Conservation (phyloP, 35 echinoderm and acorn worm genomes). For the Lytechinus pictus region DNA sequence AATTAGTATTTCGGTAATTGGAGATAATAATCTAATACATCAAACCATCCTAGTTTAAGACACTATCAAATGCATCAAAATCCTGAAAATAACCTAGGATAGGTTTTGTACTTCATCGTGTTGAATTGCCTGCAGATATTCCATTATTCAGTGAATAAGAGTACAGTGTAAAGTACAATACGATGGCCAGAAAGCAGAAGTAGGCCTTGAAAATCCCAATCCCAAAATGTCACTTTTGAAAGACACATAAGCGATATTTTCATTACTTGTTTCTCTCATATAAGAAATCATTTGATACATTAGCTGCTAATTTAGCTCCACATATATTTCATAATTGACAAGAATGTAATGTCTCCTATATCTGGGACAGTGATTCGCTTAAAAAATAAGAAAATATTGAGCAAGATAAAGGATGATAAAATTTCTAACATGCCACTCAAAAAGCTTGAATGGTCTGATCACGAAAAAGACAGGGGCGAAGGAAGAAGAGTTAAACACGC, state of each 20-base stretch:
- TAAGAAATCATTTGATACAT: background rate
- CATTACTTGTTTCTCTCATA: background rate
- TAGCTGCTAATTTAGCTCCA: too few species aligned
- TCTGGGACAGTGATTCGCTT: conserved; percentile 7
- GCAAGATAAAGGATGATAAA: background rate
- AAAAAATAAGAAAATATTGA: background rate
- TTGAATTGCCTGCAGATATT: too few species aligned
- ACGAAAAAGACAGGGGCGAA: background rate
- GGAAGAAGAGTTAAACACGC: background rate
- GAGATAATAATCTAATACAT: too few species aligned
- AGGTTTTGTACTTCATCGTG: too few species aligned
- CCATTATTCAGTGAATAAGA: too few species aligned
- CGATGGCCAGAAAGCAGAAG: background rate
- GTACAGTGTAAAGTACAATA: too few species aligned
- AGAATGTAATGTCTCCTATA: background rate
- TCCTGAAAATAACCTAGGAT: too few species aligned
- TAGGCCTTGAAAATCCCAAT: background rate
- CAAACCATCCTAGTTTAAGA: too few species aligned
- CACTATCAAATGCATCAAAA: too few species aligned
- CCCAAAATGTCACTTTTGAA: background rate
- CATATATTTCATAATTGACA: background rate
- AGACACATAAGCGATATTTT: background rate
- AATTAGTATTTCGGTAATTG: too few species aligned
- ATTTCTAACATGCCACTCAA: background rate
- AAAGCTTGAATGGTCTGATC: background rate